A percentile compares a stretch with the other conserved stretches of the same genome.
Conservation (phyloP, 2,797 vertebrate species). For the Knipowitschia caucasica region DNA sequence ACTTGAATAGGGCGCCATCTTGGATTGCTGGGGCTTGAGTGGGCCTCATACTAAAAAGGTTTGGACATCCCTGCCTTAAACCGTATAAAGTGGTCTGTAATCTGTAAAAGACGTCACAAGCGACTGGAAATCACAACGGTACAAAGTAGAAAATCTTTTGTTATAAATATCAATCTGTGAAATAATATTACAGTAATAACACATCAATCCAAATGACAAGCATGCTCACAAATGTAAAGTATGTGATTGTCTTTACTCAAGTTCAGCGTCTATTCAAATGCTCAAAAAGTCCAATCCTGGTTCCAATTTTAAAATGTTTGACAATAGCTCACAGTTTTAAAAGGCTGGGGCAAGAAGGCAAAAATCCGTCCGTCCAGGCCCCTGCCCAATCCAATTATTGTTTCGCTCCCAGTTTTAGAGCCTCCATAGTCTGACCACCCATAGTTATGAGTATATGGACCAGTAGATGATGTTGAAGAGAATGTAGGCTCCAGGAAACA, state of each 20-base stretch:
- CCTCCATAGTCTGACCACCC: constrained; percentile 3
- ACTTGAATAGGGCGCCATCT: too few species aligned
- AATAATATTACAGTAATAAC: constrained; percentile 52
- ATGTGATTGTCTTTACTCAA: constrained; percentile 3
- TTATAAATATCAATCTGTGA: constrained; percentile 28
- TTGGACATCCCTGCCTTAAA: constrained; percentile 20
- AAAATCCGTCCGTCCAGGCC: constrained; percentile 37
- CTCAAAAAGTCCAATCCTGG: constrained; percentile 11
- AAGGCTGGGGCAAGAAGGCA: constrained; percentile 67
- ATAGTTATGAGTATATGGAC: constrained; percentile 92
- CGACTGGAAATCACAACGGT: constrained; percentile 55
- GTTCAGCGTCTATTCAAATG: neutral
- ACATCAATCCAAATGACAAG: constrained; percentile 35
- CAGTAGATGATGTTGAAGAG: constrained; percentile 98
- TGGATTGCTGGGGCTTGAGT: too few species aligned
- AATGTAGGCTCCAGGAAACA: constrained; percentile 93
- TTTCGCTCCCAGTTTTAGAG: constrained; percentile 14
- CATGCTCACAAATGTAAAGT: constrained; percentile 30
- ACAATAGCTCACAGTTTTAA: constrained; percentile 46
- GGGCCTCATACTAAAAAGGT: too few species aligned
- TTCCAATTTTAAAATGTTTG: constrained; percentile 29
- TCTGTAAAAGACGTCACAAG: constrained; percentile 46
- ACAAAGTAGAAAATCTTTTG: constrained; percentile 54
- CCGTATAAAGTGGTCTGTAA: constrained; percentile 36
- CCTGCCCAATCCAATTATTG: constrained; percentile 20